These are phyloP conservation scores for Tautogolabrus adspersus DNA, from an alignment of 2,113 vertebrate genomes.

Conservation along the genomic window DNA sequence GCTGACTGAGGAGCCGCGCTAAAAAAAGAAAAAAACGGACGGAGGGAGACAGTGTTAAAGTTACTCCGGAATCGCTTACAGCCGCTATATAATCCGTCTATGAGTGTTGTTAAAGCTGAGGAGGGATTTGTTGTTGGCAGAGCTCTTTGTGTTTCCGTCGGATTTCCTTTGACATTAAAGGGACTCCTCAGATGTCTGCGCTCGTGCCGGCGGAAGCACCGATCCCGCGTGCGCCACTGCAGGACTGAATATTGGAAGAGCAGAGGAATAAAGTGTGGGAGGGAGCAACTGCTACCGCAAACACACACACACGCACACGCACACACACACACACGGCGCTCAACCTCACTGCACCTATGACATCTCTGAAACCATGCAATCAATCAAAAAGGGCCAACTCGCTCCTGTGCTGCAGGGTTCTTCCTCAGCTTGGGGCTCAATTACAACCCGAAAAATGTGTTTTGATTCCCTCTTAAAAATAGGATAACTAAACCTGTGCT, in stretches of 20 bases:
- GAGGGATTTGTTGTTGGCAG: background rate
- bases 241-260: constrained; percentile 27
- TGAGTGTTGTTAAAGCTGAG: background rate
- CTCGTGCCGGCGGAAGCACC: constrained; percentile 35
- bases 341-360: background rate
- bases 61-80: constrained; percentile 28
- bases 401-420: background rate
- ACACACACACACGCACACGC: background rate
- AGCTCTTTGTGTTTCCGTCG: constrained; percentile 14
- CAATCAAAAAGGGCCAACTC: constrained; percentile 15
- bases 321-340: constrained; percentile 1
- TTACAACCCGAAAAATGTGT: background rate
- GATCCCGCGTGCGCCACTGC: constrained; percentile 37
- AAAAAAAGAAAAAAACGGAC: background rate
- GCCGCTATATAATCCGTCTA: constrained; percentile 3
- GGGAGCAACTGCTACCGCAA: constrained; percentile 39
- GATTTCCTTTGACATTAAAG: constrained; percentile 14
- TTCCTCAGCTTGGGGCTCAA: too few relatives aligned
- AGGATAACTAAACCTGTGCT: background rate
- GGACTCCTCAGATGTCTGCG: constrained; percentile 36
- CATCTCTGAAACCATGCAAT: background rate
- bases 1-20: constrained; percentile 21
- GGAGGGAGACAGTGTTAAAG: constrained; percentile 35
- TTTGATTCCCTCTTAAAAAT: background rate
- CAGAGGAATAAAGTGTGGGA: constrained; percentile 26